These are phyloP conservation scores for Eumerus sabulonum DNA, from an alignment of 2,888 invertebrate species.

Conservation along the genomic window DNA sequence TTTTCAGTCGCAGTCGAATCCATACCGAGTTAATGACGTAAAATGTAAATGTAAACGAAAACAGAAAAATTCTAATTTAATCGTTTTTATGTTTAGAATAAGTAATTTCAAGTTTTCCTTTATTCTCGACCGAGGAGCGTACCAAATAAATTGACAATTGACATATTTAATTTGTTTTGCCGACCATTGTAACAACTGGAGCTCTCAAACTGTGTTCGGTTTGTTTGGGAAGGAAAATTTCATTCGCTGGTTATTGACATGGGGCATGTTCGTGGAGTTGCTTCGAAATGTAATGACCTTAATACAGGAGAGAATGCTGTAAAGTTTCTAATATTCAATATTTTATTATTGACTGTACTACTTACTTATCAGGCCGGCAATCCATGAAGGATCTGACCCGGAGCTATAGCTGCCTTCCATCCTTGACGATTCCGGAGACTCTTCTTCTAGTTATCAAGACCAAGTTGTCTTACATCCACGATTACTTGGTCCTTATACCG, in stretches of 20 bases:
- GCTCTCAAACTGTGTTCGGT: constrained; percentile 21
- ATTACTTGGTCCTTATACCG: too few relatives aligned
- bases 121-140: constrained; percentile 28
- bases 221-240: not conserved
- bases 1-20: constrained; percentile 72
- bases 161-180: constrained; percentile 46
- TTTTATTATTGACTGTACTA: too few relatives aligned
- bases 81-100: constrained; percentile 19
- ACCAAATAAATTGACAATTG: constrained; percentile 40
- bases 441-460: too few relatives aligned
- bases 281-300: too few relatives aligned
- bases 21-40: constrained; percentile 70
- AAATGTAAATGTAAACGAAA: not conserved
- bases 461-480: too few relatives aligned
- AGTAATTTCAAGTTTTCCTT: constrained; percentile 31
- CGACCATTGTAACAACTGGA: constrained; percentile 10
- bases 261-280: constrained; percentile 3
- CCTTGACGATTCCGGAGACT: too few relatives aligned
- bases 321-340: too few relatives aligned
- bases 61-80: constrained; percentile 16
- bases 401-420: too few relatives aligned
- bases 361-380: too few relatives aligned
- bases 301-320: too few relatives aligned
- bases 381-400: too few relatives aligned
- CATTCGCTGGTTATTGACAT: not conserved